Percentiles rank a stretch among this genome's conserved stretches.
Evolutionary conservation across 2,113 vertebrate genomes (phyloP).

Genomic region (Lophotis ruficrista): DNA sequence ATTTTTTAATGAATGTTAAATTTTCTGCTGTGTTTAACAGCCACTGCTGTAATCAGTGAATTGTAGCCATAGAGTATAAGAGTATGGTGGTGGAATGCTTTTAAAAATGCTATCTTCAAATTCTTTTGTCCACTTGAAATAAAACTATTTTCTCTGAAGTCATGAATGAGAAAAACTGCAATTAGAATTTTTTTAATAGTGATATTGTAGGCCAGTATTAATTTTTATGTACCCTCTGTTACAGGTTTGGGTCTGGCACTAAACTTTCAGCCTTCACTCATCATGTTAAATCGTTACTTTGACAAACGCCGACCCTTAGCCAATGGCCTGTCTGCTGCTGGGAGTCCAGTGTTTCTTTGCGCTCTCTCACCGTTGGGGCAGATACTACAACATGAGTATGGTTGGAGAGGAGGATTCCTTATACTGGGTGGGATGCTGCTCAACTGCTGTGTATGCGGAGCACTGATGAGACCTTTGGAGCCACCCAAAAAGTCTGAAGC

Average conservation of each 20-base stretch:
- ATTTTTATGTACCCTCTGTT: background rate
- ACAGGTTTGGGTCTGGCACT: slow-evolving; percentile 92
- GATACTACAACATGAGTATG: slow-evolving; percentile 85
- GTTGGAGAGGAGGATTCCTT: slow-evolving; percentile 94
- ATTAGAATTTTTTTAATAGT: background rate
- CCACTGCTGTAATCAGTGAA: background rate
- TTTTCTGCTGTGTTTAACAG: background rate
- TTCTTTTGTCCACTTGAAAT: background rate
- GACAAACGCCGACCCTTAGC: slow-evolving; percentile 89
- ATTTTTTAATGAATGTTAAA: background rate
- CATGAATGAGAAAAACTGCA: background rate
- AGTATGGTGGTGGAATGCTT: background rate
- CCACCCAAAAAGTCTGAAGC: slow-evolving; percentile 55
- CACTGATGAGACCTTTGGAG: slow-evolving; percentile 89
- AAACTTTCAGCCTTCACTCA: slow-evolving; percentile 96
- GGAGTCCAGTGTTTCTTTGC: slow-evolving; percentile 92
- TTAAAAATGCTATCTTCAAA: background rate
- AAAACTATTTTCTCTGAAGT: background rate
- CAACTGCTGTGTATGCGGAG: slow-evolving; percentile 93
- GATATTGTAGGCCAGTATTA: background rate
- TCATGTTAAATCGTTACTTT: slow-evolving; percentile 97
- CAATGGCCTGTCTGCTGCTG: slow-evolving; percentile 91
- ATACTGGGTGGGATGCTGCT: slow-evolving; percentile 91
- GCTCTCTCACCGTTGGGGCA: slow-evolving; percentile 92
- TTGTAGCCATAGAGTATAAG: background rate